Base-by-base conservation (phyloP, 2,113 vertebrate genomes). In the Podiceps cristatus region DNA sequence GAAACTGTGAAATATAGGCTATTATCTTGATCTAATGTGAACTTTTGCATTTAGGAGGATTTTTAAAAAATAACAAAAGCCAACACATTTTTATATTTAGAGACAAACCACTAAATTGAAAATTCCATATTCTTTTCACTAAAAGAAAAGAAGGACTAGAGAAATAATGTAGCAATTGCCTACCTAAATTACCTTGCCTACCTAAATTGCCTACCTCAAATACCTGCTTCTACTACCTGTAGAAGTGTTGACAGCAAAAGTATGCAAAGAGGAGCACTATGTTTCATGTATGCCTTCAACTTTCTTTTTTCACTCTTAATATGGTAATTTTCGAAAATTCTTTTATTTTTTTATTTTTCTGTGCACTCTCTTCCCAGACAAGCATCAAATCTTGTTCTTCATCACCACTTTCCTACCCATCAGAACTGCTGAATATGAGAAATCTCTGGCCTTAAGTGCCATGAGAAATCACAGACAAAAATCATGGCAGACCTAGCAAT, bases 231-330 rank as follows among this genome's bases (percentile, higher is more conserved):
- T 37, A 37, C 37, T 37, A 37, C 37, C 37, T 42, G 22, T 60
- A 3, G 33, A 47, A 55, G 5, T 27, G 14, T 19, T 1, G 0
- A 35, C 10, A 40, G 24, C 56, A 74, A 45, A 79, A 67, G 13
- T 0, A 0, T 35, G n/a, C 19, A 73, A 73, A 33, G 8, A 67
- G 31, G 11, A 84, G 7, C 7, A 44, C 9, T 6, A 33, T 8
- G 14, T 44, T 73, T 59, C 69, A 49, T 6, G 10, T 20, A 7
- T 13, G 11, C 25, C 23, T 75, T 85, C 66, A 56, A 56, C 4
- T 68, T n/a, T 50, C 20, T 11, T 71, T 68, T 29, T 42, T 15
- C 3, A 42, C 7, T 82, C 16, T 59, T 71, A 66, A 29, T 13
- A 60, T 2, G 9, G 19, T 8, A 2, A 73, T 56, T 66, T 85